These are phyloP conservation scores for Acrocephalus kingi DNA, from an alignment of 2,113 vertebrate species.

Conservation along the genomic window DNA sequence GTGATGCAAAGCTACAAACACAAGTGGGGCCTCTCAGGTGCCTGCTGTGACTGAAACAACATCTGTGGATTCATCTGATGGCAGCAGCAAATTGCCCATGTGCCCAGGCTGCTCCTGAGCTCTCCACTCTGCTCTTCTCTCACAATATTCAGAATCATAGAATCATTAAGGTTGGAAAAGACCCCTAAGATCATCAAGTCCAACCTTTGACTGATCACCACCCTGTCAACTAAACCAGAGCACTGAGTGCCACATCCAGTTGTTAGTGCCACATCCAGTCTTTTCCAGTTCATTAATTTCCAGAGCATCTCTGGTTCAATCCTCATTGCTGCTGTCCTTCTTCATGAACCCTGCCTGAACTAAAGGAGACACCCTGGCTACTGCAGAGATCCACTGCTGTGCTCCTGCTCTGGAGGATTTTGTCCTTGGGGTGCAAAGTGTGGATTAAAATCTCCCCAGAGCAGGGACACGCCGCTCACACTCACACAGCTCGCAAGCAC, in stretches of 20 bases:
- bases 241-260: background rate
- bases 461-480: conserved; percentile 45
- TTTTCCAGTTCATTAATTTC: background rate
- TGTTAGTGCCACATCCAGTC: background rate
- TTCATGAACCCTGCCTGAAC: background rate
- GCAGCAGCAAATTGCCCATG: background rate
- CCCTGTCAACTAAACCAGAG: background rate
- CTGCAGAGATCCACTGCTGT: background rate
- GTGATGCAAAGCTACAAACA: background rate
- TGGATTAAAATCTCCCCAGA: conserved; percentile 73
- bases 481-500: conserved; percentile 44
- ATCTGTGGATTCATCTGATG: background rate
- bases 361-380: background rate
- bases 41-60: background rate
- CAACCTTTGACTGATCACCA: background rate
- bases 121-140: background rate
- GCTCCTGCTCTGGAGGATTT: conserved; percentile 72
- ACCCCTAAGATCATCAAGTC: background rate
- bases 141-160: background rate
- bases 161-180: background rate
- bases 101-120: background rate
- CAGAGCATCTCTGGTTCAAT: background rate
- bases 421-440: conserved; percentile 58
- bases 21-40: background rate
- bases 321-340: background rate